Conservation (phyloP, 2,113 vertebrate species). For the Serinus canaria region DNA sequence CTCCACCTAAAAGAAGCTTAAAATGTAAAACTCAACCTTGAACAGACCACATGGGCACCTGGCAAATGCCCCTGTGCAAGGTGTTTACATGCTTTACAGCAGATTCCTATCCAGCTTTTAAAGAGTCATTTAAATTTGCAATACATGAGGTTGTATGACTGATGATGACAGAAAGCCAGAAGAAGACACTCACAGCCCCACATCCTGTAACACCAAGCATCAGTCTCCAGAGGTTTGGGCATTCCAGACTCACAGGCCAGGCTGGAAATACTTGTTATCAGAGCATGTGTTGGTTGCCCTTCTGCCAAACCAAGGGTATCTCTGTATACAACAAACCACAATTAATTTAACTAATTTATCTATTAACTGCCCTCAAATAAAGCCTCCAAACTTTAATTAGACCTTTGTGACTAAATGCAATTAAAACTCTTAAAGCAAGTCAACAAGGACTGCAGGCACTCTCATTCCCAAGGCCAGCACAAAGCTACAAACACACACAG, state of each 20-base stretch:
- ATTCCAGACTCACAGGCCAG: background rate
- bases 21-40: background rate
- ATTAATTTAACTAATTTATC: constrained; percentile 46
- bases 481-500: background rate
- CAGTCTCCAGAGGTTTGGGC: background rate
- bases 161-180: background rate
- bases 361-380: constrained; percentile 11
- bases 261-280: background rate
- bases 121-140: background rate
- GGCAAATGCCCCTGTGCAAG: background rate
- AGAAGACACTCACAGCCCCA: background rate
- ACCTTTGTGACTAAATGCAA: constrained; percentile 10
- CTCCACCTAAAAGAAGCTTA: background rate
- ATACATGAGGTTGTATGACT: background rate
- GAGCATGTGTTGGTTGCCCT: background rate
- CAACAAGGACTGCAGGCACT: background rate
- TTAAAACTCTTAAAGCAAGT: constrained; percentile 2
- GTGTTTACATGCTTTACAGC: background rate
- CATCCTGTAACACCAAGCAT: background rate
- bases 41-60: background rate
- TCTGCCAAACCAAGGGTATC: background rate
- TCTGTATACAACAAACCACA: constrained; percentile 14
- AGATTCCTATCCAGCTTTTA: background rate
- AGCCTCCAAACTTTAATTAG: constrained; percentile 46
- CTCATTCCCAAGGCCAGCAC: background rate